Base-by-base conservation (phyloP, 2,888 invertebrate genomes). In the Argynnis bischoffii region DNA sequence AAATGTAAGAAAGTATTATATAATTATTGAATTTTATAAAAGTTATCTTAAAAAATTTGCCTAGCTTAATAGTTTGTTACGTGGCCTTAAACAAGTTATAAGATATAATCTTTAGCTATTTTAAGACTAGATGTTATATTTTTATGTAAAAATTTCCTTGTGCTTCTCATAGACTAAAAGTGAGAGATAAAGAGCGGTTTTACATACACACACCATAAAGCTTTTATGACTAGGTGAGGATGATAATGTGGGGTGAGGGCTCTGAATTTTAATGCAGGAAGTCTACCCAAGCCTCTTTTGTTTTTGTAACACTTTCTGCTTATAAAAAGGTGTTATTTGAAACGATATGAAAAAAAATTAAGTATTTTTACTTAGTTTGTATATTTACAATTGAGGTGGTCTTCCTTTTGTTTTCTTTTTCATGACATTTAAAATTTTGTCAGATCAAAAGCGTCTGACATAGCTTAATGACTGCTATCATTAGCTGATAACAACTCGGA, bases 181-280 rank as follows among this genome's bases (percentile, higher is more conserved):
- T 64, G 55, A 13, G 59, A 64, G 55, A 68, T 68, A 68, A 68
- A 64, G 59, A 64, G 50, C 21, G 64, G 55, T 64, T 68, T 68
- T 68, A 64, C 64, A 68, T 68, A 68, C 64, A 60, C 64, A 68
- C 68, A 64, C 64, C 68, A 51, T 68, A 68, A 68, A 68, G 64
- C 60, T 60, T 55, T 68, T 68, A 63, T 63, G 65, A 56, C 66
- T 64, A 66, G 71, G 63, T 55, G 63, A 60, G 59, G 61, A 61
- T 67, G 56, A 66, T 69, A 64, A 69, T 64, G 61, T 69, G 66
- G 60, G 54, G 63, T 57, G 63, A 66, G 56, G 56, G 47, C 57
- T 66, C 60, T 69, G 71, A 69, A 69, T 71, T 66, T 71, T 64
- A 69, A 71, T 56, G 61, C 60, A 55, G 61, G 64, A 55, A 63